Evolutionary conservation across 2,888 invertebrate genomes (phyloP), one percentile per base, ranked within the genome.

Genomic region (Hydrotaea diabolus): DNA sequence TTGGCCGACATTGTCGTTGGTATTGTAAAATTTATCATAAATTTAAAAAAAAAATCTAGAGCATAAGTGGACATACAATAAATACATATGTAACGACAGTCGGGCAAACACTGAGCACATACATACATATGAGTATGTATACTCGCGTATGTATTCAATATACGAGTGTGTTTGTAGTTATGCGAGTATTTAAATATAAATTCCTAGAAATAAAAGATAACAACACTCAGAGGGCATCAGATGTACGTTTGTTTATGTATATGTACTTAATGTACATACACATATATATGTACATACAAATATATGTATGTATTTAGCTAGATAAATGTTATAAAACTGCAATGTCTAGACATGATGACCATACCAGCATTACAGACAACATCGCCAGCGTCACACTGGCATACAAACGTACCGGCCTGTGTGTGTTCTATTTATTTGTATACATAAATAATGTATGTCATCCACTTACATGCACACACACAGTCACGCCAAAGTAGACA

Each of bases 281-380:
- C n/a, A n/a, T n/a, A n/a, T n/a, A n/a, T n/a, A n/a, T n/a, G 31
- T 31, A 31, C 7, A 31, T 80, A 46, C 11, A 53, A 2, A n/a
- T 1, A 53, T 53, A n/a, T 53, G 8, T 39, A 39, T 39, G 39
- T 49, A 7, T n/a, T n/a, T n/a, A n/a, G n/a, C n/a, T n/a, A n/a
- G 21, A 55, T 55, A 21, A 21, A 21, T 55, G 55, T 21, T 15
- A 11, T 21, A 55, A 31, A 55, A 21, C 11, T 55, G 55, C 55
- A 36, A 77, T 74, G 83, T 83, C 83, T 83, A 83, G 83, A 83
- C 83, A 80, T 59, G 69, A 46, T 80, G 80, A 74, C 80, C 73
- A 73, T 83, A 74, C 74, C 62, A 73, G 21, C 13, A 55, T 73
- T 77, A 77, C 66, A 73, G 72, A 76, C 36, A 77, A 76, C 15